Percentiles rank a stretch among this genome's conserved stretches.
phyloP scores from a whole-genome alignment of 1,140 invertebrate species.

The Neodiprion pinetum region DNA sequence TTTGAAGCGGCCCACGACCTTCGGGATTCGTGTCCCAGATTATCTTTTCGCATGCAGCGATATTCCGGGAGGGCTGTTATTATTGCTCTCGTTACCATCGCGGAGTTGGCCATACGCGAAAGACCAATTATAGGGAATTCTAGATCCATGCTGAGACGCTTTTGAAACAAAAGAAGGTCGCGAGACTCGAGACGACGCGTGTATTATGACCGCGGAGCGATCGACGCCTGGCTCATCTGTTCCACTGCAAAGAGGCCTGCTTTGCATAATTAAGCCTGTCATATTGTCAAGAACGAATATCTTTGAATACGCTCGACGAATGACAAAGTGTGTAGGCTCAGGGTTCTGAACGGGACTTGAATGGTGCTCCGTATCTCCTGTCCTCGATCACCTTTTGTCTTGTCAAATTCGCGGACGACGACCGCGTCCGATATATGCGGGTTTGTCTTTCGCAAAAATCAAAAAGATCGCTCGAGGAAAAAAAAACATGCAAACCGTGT shows the following conservation, averaged over 20 bases:
- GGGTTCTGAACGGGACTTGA: too few species aligned
- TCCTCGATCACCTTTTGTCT: too few species aligned
- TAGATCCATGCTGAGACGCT: neutral
- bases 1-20: neutral
- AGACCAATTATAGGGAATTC: neutral
- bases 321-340: neutral
- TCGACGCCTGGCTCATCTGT: neutral
- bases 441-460: too few species aligned
- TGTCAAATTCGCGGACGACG: too few species aligned
- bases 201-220: neutral
- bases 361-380: too few species aligned
- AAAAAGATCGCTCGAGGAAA: too few species aligned
- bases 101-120: neutral
- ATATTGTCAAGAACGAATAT: neutral
- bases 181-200: neutral
- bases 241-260: neutral
- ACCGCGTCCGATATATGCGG: too few species aligned
- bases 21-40: constrained; percentile 1
- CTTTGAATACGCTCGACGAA: neutral
- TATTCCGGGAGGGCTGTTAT: neutral
- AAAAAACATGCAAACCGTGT: too few species aligned
- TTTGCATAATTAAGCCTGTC: constrained; percentile 3
- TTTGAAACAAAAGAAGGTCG: constrained; percentile 1
- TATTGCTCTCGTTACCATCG: neutral
- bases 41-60: neutral